These are phyloP conservation scores for Xenus cinereus DNA, from an alignment of 2,113 vertebrate genomes.

Conservation along the genomic window DNA sequence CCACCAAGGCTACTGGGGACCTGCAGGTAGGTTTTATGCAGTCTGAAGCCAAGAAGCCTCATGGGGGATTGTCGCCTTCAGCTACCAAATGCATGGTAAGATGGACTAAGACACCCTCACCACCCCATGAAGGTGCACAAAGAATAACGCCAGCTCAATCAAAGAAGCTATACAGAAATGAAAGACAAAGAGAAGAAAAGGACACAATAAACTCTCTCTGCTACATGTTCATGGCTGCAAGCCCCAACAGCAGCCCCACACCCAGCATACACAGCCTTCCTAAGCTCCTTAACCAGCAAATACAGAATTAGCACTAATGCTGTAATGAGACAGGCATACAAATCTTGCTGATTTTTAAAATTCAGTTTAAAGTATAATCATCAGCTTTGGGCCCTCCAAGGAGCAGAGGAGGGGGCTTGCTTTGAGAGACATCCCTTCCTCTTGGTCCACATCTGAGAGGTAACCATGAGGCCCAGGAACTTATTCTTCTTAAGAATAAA, in stretches of 20 bases:
- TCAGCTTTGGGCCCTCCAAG: background rate
- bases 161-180: background rate
- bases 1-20: background rate
- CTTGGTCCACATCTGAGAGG: background rate
- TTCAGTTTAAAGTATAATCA: background rate
- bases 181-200: background rate
- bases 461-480: background rate
- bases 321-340: background rate
- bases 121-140: fast-evolving
- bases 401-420: background rate
- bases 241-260: too few species aligned
- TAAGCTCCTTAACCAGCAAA: background rate
- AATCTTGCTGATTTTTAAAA: background rate
- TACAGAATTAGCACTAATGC: background rate
- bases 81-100: background rate
- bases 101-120: background rate
- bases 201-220: background rate
- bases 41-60: background rate
- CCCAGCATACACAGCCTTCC: background rate
- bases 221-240: too few species aligned
- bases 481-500: background rate
- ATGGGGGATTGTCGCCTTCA: background rate
- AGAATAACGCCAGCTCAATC: background rate
- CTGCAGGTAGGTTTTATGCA: background rate
- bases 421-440: background rate